Base-by-base conservation (phyloP, 2,888 invertebrate genomes). In the Drepanosiphum platanoidis region DNA sequence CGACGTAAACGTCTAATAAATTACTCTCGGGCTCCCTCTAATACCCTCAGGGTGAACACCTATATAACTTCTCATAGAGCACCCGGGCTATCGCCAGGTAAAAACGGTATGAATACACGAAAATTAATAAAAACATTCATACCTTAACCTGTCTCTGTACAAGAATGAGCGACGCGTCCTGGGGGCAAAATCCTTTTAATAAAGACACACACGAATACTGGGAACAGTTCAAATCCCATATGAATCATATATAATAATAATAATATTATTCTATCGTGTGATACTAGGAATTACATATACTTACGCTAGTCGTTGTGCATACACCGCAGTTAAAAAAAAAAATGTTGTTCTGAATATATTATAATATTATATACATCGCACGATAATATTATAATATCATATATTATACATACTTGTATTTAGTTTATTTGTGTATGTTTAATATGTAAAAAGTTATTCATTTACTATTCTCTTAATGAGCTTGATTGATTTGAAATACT, bases 1-100 rank as follows among this genome's bases (percentile, higher is more conserved):
- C 77, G 84, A 84, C 77, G 84, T 77, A 77, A 77, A 84, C 30
- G 84, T 84, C 84, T 70, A 36, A 84, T 84, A 84, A 84, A 84
- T 84, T 70, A 84, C 75, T 52, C 75, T 36, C n/a, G 77, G 39
- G 68, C 66, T 66, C 64, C 74, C 68, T 61, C 72, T 36, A 18
- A 81, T 71, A 27, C 72, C 82, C 64, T 34, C 66, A 74, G 74
- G 82, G 9, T 18, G 46, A 75, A 82, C 82, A 42, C 32, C 34
- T 66, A 61, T 70, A 79, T 42, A 64, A 78, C 64, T 78, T 66
- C 42, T 66, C 78, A 79, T 80, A 70, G 80, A 70, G 80, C 70
- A 80, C 66, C 83, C 64, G 72, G 42, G 39, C 36, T 13, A 66
- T 66, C 8, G 30, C 7, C 39, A n/a, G 36, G 39, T 61, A 72